Percentiles rank a stretch among this genome's conserved stretches.
phyloP scores from a whole-genome alignment of 1,140 invertebrate species.

The Drosophila parabipectinata region DNA sequence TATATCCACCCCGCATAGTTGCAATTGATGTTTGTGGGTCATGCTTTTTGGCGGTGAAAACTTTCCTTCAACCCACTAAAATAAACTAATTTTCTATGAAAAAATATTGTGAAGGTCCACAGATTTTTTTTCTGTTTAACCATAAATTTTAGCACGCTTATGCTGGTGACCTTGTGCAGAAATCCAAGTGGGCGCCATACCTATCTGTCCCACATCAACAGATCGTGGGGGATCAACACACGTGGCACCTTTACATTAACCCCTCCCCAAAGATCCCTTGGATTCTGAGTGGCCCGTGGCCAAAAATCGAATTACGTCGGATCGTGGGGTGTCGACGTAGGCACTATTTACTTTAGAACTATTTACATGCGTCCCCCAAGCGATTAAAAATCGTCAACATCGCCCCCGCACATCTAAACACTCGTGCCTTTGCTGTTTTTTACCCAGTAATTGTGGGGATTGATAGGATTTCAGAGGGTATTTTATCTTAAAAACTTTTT shows the following conservation, averaged over 20 bases:
- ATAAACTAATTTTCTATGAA: neutral
- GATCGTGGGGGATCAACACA: constrained; percentile 49
- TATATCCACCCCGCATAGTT: constrained; percentile 7
- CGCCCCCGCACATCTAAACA: constrained; percentile 46
- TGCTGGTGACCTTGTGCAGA: constrained; percentile 30
- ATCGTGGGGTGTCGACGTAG: constrained; percentile 41
- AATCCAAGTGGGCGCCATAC: constrained; percentile 16
- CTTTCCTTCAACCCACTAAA: neutral
- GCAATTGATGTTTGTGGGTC: constrained; percentile 42
- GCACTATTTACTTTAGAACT: constrained; percentile 29
- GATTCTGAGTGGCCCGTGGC: constrained; percentile 43
- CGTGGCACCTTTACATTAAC: constrained; percentile 48
- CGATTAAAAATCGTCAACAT: constrained; percentile 52
- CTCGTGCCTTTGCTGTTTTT: constrained; percentile 39
- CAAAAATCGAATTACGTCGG: constrained; percentile 40
- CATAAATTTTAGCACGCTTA: constrained; percentile 46
- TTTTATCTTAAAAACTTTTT: neutral
- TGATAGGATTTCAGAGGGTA: neutral
- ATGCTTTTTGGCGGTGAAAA: constrained; percentile 6
- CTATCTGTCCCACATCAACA: constrained; percentile 23
- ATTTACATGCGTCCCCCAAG: constrained; percentile 57
- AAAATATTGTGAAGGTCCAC: constrained; percentile 13
- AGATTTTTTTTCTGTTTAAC: constrained; percentile 3
- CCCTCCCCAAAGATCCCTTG: constrained; percentile 6
- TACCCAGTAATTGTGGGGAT: constrained; percentile 2